Percentiles rank a stretch among this genome's conserved stretches.
These are phyloP conservation scores for Cataglyphis hispanica DNA, from an alignment of 1,140 invertebrate species.

Conservation along the genomic window DNA sequence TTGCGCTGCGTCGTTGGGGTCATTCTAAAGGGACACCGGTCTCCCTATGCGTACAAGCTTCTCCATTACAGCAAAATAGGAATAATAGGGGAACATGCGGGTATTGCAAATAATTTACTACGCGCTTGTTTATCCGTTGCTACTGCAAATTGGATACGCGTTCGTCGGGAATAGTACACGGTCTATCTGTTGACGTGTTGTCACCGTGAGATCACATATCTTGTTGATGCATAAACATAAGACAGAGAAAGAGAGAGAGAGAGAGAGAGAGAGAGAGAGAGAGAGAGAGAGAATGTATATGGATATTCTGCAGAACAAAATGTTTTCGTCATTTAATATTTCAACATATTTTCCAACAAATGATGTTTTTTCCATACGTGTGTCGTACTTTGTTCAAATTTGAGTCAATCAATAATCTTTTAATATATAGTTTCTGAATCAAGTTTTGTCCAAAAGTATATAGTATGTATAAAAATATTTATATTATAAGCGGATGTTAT, in stretches of 20 bases:
- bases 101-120: slow-evolving; percentile 44
- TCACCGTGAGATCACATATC: slow-evolving; percentile 1
- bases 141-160: slow-evolving; percentile 36
- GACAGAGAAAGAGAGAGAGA: not conserved
- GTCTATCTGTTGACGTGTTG: slow-evolving; percentile 3
- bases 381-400: not conserved
- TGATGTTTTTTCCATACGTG: not conserved
- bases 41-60: not conserved
- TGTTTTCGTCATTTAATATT: slow-evolving; percentile 12
- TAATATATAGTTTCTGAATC: not conserved
- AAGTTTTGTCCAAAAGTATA: not conserved
- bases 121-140: slow-evolving; percentile 34
- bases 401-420: not conserved
- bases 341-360: not conserved
- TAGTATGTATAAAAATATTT: not conserved
- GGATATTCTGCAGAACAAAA: not conserved
- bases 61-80: slow-evolving; percentile 44
- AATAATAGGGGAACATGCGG: slow-evolving; percentile 33
- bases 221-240: not conserved
- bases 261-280: not conserved
- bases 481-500: not conserved
- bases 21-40: slow-evolving; percentile 34
- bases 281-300: too few species aligned
- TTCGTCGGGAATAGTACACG: slow-evolving; percentile 13
- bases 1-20: slow-evolving; percentile 24